These are phyloP conservation scores for Columba janthina DNA, from an alignment of 2,113 vertebrate species.

Conservation along the genomic window DNA sequence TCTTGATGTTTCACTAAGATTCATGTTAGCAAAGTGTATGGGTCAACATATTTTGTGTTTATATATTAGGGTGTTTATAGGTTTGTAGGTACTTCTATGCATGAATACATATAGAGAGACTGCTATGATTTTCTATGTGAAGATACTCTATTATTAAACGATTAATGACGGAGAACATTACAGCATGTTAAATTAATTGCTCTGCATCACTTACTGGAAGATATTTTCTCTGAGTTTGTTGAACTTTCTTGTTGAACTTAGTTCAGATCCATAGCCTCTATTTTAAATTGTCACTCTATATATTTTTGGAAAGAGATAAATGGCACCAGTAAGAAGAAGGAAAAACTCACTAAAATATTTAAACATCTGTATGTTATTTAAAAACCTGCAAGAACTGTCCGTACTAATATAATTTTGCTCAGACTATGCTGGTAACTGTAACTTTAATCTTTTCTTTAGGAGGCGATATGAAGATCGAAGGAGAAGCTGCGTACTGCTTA, in stretches of 20 bases:
- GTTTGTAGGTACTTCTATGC: not conserved
- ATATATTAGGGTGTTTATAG: not conserved
- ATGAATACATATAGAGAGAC: rapidly evolving
- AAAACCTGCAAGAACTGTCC: not conserved
- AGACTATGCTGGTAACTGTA: not conserved
- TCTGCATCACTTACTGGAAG: not conserved
- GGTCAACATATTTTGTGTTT: not conserved
- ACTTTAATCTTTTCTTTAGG: conserved; percentile 58
- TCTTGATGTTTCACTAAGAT: not conserved
- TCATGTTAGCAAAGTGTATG: not conserved
- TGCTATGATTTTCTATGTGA: not conserved
- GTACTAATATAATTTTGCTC: not conserved
- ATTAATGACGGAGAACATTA: not conserved
- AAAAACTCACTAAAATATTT: not conserved
- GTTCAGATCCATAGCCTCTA: not conserved
- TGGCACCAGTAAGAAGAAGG: not conserved
- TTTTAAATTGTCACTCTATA: not conserved
- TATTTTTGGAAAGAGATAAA: not conserved
- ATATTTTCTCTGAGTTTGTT: not conserved
- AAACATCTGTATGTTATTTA: not conserved
- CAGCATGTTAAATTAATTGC: not conserved
- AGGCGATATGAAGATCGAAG: conserved; percentile 72
- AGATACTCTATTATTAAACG: not conserved
- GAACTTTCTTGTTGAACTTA: not conserved
- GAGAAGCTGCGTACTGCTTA: conserved; percentile 79